A percentile compares a stretch with the other conserved stretches of the same genome.
Evolutionary conservation across 2,797 vertebrate species (phyloP).

Genomic region (Pteropus rufus): DNA sequence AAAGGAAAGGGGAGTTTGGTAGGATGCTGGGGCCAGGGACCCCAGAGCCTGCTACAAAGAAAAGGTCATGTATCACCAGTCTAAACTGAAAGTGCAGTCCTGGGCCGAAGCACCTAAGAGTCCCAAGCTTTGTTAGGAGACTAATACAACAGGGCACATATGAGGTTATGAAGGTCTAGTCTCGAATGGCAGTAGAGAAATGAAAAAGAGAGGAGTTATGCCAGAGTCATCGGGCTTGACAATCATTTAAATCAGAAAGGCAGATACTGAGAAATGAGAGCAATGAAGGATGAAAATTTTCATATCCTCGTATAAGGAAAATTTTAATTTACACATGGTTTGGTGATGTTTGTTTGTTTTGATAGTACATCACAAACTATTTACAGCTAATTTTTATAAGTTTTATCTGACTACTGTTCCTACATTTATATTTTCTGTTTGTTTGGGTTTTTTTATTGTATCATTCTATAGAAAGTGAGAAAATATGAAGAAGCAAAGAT

Average conservation of each 20-base stretch:
- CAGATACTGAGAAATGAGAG: not conserved
- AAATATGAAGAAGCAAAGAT: not conserved
- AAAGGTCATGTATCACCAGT: not conserved
- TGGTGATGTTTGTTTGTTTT: not conserved
- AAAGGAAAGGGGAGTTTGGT: not conserved
- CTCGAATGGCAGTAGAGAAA: not conserved
- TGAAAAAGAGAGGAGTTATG: not conserved
- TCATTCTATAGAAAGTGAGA: not conserved
- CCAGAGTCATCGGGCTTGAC: not conserved
- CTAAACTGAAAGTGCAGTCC: not conserved
- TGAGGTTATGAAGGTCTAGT: not conserved
- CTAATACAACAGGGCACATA: not conserved
- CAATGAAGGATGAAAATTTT: not conserved
- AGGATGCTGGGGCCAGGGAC: not conserved
- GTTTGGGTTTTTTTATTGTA: rapidly evolving
- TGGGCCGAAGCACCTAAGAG: not conserved
- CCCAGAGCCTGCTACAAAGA: not conserved
- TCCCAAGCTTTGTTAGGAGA: not conserved
- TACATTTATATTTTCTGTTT: not conserved
- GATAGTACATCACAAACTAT: not conserved
- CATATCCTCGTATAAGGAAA: not conserved
- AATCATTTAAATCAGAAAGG: not conserved
- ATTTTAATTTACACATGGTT: not conserved
- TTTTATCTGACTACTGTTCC: not conserved
- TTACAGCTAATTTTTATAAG: not conserved